These are phyloP conservation scores for Formica exsecta DNA, from an alignment of 1,140 invertebrate genomes.

Conservation along the genomic window DNA sequence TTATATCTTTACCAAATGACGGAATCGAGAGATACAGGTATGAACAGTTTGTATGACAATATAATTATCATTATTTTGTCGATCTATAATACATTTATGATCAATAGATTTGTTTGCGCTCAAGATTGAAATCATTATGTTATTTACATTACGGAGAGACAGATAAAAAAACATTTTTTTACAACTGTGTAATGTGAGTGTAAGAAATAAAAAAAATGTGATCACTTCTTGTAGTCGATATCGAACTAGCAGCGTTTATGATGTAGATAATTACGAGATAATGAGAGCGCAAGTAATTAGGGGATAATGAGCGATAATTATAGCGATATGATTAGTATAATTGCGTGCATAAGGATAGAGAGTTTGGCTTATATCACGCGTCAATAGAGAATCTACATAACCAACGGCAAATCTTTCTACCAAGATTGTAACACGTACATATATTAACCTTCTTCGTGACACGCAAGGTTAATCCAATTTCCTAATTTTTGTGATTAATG, in stretches of 20 bases:
- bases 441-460: slow-evolving; percentile 35
- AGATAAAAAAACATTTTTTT: background rate
- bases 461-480: slow-evolving; percentile 78
- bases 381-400: slow-evolving; percentile 11
- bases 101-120: background rate
- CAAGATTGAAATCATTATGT: background rate
- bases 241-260: background rate
- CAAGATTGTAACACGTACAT: background rate
- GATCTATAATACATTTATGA: background rate
- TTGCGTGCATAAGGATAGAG: slow-evolving; percentile 4
- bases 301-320: slow-evolving; percentile 9
- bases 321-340: background rate
- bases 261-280: slow-evolving; percentile 18
- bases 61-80: background rate
- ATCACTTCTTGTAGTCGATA: background rate
- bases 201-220: background rate
- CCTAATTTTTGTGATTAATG: slow-evolving; percentile 78
- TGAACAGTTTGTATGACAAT: background rate
- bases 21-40: background rate
- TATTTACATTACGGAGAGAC: background rate
- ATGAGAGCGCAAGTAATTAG: background rate
- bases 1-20: background rate
- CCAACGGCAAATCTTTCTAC: background rate
- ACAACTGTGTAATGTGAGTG: background rate
- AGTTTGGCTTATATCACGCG: background rate